A percentile compares a stretch with the other conserved stretches of the same genome.
Evolutionary conservation across 2,888 invertebrate genomes (phyloP).

Genomic region (Tholera decimalis): DNA sequence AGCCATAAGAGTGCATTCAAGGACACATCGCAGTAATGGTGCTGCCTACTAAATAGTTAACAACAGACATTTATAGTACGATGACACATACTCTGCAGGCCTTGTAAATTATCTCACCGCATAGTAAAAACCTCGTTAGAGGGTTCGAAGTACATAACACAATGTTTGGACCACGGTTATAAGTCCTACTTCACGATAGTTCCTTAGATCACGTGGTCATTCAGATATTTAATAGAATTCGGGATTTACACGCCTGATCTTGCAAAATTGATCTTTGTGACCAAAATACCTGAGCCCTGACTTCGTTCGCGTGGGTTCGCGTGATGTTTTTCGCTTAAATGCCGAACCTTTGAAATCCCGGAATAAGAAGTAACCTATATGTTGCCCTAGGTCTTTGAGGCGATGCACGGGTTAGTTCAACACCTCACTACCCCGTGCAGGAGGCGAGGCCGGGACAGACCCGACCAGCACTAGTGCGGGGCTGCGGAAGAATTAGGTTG

Average conservation of each 20-base stretch:
- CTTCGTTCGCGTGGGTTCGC: too few species aligned
- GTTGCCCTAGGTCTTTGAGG: too few species aligned
- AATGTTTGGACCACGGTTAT: not conserved
- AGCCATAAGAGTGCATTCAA: constrained; percentile 23
- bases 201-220: not conserved
- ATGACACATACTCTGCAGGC: not conserved
- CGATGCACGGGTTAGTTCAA: too few species aligned
- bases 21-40: constrained; percentile 25
- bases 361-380: too few species aligned
- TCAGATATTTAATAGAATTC: not conserved
- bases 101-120: not conserved
- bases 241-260: not conserved
- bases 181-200: not conserved
- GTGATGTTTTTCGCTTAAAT: too few species aligned
- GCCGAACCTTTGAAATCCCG: too few species aligned
- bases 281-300: too few species aligned
- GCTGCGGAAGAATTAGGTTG: too few species aligned
- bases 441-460: too few species aligned
- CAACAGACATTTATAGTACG: not conserved
- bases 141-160: too few species aligned
- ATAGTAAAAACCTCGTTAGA: not conserved
- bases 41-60: constrained; percentile 25
- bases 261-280: not conserved
- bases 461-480: too few species aligned
- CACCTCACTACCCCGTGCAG: too few species aligned